Base-by-base conservation (phyloP, 2,888 invertebrate genomes). In the Torymus aiolomorphi region DNA sequence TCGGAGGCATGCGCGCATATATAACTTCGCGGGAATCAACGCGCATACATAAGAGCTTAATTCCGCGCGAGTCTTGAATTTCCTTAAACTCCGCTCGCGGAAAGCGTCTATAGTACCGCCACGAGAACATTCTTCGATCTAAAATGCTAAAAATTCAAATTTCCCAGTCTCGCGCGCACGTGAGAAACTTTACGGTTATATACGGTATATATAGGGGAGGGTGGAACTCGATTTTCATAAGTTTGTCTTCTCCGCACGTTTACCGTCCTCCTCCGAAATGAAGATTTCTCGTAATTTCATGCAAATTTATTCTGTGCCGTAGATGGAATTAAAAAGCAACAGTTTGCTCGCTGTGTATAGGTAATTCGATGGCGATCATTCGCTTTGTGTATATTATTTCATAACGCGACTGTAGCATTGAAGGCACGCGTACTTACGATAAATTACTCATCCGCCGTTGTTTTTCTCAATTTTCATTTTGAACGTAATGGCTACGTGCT, bases 371-470 rank as follows among this genome's bases (percentile, higher is more conserved):
- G 20, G 20, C 31, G 42, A 14, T n/a, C n/a, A 57, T 13, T 14
- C 62, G 3, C 31, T 63, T 63, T 56, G 52, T 57, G 69, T 69
- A 69, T 16, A 69, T 16, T 56, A 42, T 20, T 20, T 20, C 20
- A 20, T 20, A 20, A 20, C 20, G 20, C 18, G 57, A 11, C 42
- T 42, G 42, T 57, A 65, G 42, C 52, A 56, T 49, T 49, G 24
- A 16, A 14, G 20, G 20, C 20, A 20, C 20, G 20, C 20, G 20
- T 20, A 20, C 20, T 70, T 42, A 10, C 49, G 31, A 31, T 54
- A 49, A 65, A 74, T 74, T 65, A 31, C 57, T 74, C 52, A 20
- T 56, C 57, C 24, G 65, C 65, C 67, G 67, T 54, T 20, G 31
- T 14, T 61, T 56, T 69, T 20, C 54, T 61, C 20, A 20, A 20